Conservation (phyloP, 1,140 invertebrate genomes). For the Sarcophaga bullata region DNA sequence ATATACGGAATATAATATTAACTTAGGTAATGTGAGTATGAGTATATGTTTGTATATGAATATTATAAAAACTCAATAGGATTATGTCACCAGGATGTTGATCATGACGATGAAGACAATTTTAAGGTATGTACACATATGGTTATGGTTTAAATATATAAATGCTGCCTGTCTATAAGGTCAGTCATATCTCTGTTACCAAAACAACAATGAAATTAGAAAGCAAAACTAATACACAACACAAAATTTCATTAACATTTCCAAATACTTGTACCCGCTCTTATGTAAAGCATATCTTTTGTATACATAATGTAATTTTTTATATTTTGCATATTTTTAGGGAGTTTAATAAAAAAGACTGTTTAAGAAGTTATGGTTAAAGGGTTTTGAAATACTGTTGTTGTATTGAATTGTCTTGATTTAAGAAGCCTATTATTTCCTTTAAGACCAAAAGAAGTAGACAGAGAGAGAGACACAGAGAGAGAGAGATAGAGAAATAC, state of each 20-base stretch:
- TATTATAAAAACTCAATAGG: slow-evolving; percentile 24
- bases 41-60: not conserved
- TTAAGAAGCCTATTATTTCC: no score
- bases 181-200: not conserved
- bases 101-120: not conserved
- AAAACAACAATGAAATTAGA: not conserved
- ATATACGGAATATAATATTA: no score
- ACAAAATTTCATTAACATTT: slow-evolving; percentile 20
- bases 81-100: slow-evolving; percentile 20
- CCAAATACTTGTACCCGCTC: not conserved
- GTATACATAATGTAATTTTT: not conserved
- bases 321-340: not conserved
- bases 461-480: no score
- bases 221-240: not conserved
- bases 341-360: no score
- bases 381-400: no score
- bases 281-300: not conserved
- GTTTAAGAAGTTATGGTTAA: no score
- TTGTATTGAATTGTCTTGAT: not conserved
- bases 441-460: no score
- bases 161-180: not conserved
- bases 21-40: no score
- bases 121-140: no score
- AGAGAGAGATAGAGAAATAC: not conserved
- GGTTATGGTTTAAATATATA: not conserved